phyloP scores from a whole-genome alignment of 2,797 vertebrate species.

The Tangara arthus region DNA sequence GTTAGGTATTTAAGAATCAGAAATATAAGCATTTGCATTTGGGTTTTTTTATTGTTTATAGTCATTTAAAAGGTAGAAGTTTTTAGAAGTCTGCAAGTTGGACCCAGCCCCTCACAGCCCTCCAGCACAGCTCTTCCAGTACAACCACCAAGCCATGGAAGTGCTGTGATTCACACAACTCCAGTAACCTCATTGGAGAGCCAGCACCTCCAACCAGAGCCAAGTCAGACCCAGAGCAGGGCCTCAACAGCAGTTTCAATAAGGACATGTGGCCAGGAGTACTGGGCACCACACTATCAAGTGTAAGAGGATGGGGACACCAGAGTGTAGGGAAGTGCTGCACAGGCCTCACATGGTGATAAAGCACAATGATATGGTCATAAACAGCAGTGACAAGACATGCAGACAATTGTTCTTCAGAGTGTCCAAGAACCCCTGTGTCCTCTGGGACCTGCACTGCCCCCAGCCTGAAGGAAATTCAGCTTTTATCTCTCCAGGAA shows the following conservation, averaged over 20 bases:
- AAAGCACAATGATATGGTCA: neutral
- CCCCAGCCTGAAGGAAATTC: neutral
- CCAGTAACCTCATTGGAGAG: neutral
- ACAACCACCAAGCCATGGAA: neutral
- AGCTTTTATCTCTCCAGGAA: neutral
- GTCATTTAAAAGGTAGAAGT: conserved; percentile 12
- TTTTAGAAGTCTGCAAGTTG: neutral
- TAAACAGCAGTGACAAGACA: conserved; percentile 6
- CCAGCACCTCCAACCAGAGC: neutral
- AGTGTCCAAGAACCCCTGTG: neutral
- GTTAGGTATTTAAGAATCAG: neutral
- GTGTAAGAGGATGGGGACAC: neutral
- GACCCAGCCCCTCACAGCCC: neutral
- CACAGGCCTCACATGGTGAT: rapidly evolving
- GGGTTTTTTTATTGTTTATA: neutral
- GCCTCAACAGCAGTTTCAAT: neutral
- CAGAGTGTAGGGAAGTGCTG: neutral
- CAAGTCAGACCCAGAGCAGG: neutral
- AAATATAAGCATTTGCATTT: neutral
- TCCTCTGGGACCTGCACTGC: neutral
- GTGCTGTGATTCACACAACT: neutral
- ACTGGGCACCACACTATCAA: neutral
- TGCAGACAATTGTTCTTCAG: neutral
- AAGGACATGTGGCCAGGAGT: neutral
- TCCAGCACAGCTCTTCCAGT: neutral